phyloP scores from a whole-genome alignment of 2,797 vertebrate species.

The Crocidura indochinensis region DNA sequence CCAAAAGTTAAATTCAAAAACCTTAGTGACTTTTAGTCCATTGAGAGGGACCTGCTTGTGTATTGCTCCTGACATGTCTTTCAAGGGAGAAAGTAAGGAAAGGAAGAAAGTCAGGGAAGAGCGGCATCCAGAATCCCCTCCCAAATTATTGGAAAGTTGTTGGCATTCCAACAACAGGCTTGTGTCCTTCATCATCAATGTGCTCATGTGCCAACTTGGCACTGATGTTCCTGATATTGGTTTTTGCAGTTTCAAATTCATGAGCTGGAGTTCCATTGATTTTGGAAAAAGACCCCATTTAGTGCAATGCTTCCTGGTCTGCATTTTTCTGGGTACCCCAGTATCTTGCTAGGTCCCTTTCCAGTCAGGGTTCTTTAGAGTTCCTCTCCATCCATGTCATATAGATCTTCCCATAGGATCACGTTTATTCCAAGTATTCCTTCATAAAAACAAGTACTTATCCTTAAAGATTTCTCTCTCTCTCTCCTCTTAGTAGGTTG shows the following conservation, averaged over 20 bases:
- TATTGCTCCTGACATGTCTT: too few species aligned
- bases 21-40: conserved; percentile 57
- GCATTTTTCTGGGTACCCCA: conserved; percentile 15
- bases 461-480: background rate
- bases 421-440: background rate
- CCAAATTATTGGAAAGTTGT: too few species aligned
- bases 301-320: conserved; percentile 88
- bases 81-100: too few species aligned
- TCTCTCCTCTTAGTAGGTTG: conserved; percentile 73
- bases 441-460: background rate
- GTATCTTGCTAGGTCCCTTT: background rate
- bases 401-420: background rate
- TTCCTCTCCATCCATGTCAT: background rate
- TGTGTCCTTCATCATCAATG: conserved; percentile 89
- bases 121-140: too few species aligned
- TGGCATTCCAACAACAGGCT: conserved; percentile 87
- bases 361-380: conserved; percentile 37
- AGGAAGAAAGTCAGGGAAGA: too few species aligned
- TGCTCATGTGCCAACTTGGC: conserved; percentile 90
- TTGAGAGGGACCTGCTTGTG: conserved; percentile 28
- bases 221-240: conserved; percentile 88
- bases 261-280: conserved; percentile 79
- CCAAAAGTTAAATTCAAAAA: background rate
- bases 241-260: conserved; percentile 88
- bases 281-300: conserved; percentile 91